phyloP scores from a whole-genome alignment of 2,113 vertebrate species.

The Tympanuchus pallidicinctus region DNA sequence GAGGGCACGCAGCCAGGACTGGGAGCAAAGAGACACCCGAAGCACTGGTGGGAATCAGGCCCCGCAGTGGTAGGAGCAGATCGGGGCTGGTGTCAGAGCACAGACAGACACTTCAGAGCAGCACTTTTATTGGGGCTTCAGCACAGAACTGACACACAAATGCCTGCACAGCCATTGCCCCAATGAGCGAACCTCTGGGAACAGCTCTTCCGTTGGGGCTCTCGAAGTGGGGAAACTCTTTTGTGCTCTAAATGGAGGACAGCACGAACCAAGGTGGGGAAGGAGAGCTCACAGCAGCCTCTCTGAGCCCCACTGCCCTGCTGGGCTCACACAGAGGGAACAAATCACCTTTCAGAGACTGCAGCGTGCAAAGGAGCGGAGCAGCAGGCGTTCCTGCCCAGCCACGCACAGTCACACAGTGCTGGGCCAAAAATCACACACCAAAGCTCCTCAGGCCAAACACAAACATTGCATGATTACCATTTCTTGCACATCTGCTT shows the following conservation, averaged over 20 bases:
- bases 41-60: not conserved
- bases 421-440: conserved; percentile 19
- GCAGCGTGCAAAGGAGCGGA: not conserved
- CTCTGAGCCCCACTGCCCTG: not conserved
- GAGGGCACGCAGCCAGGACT: not conserved
- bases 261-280: not conserved
- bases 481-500: conserved; percentile 47
- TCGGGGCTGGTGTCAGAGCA: not conserved
- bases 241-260: not conserved
- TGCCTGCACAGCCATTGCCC: not conserved
- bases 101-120: not conserved
- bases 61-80: not conserved
- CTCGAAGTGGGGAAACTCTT: not conserved
- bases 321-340: accelerated
- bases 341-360: not conserved
- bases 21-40: not conserved
- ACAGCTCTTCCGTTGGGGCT: not conserved
- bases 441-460: conserved; percentile 13
- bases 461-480: conserved; percentile 18
- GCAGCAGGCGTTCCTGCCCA: not conserved
- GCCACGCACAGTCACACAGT: not conserved
- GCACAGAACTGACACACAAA: conserved; percentile 6
- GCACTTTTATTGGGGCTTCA: conserved; percentile 52
- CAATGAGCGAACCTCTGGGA: not conserved
- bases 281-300: not conserved